phyloP scores from a whole-genome alignment of 2,113 vertebrate genomes.

The Actenoides lindsayi region DNA sequence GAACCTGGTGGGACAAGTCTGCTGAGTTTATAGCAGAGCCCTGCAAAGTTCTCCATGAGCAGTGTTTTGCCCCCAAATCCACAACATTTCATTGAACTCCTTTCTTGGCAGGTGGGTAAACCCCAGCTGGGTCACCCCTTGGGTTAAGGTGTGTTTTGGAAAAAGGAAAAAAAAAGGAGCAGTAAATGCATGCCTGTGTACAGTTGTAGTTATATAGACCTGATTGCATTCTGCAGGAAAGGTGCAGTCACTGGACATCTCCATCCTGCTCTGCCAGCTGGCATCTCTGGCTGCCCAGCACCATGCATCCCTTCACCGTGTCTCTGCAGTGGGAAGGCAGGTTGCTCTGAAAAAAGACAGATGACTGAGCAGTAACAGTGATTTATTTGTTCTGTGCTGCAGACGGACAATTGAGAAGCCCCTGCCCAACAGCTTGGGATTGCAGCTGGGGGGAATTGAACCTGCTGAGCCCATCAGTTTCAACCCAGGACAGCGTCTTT shows the following conservation, averaged over 20 bases:
- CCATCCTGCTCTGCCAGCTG: neutral
- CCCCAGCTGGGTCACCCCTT: neutral
- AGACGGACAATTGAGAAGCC: neutral
- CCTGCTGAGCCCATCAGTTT: neutral
- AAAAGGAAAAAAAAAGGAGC: neutral
- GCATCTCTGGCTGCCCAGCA: neutral
- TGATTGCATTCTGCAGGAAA: neutral
- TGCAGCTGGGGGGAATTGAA: neutral
- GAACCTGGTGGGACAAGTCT: fast-evolving
- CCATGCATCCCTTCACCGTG: fast-evolving
- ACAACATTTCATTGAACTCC: neutral
- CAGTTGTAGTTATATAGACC: neutral
- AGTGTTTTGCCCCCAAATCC: neutral
- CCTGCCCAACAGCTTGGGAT: neutral
- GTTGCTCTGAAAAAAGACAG: neutral
- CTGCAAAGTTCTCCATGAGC: neutral
- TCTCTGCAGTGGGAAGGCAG: neutral
- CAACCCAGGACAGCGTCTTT: neutral
- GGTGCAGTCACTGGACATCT: neutral
- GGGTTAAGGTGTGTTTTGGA: neutral
- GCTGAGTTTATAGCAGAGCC: neutral
- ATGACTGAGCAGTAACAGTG: neutral
- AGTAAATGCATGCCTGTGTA: neutral
- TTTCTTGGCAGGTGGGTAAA: neutral
- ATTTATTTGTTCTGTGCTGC: neutral